Evolutionary conservation across 2,113 vertebrate species (phyloP), one percentile per base, ranked within the genome.

Genomic region (Nerophis ophidion): DNA sequence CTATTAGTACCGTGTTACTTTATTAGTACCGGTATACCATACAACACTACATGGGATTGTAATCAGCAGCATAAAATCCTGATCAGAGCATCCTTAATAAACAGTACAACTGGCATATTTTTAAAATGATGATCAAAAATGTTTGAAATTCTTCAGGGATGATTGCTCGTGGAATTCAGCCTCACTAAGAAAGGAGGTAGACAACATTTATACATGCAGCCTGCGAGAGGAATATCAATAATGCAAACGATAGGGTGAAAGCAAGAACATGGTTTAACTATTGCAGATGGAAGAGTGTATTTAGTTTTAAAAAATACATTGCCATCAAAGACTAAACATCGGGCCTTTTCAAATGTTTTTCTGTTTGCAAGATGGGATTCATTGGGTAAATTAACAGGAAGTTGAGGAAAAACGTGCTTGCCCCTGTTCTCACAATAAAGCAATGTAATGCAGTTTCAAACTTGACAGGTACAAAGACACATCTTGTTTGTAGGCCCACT

Each of bases 221-320:
- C 14, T 66, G 58, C 51, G 45, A 60, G 45, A 60, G 63, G 44
- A 60, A 65, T 71, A 46, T 46, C 38, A 19, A 59, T 58, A 75
- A 66, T 66, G 53, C 57, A 68, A 80, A 80, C 75, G 48, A 54
- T 47, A 35, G 47, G 54, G 57, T 66, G 15, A 62, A 68, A 70
- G 44, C 42, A 15, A 65, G 55, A 65, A 52, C 54, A 61, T 1
- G n/a, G 19, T 26, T 66, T 65, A 48, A 15, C 38, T 49, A 49
- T 16, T 66, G 19, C 50, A 69, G 34, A 42, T 5, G 10, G 40
- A 38, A 38, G 36, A 38, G 36, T 36, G 34, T 5, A 38, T 38
- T 9, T 17, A 5, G 6, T 38, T 38, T 16, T 10, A 36, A 38
- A 14, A 35, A 15, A n/a, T 9, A 38, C 16, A 42, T 68, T 44